Base-by-base conservation (phyloP, 2,888 invertebrate species). In the Dichetophora obliterata region DNA sequence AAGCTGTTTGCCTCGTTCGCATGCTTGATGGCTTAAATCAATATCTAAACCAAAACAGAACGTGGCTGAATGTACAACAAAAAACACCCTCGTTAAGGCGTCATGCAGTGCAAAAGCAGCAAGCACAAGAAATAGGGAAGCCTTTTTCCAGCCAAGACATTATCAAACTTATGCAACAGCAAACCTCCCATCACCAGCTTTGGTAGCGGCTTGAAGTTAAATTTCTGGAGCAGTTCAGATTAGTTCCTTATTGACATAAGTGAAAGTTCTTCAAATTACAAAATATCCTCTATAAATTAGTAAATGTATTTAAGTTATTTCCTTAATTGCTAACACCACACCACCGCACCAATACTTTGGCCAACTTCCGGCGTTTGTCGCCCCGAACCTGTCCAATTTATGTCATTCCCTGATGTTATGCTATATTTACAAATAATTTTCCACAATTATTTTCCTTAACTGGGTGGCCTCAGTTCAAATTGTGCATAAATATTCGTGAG, bases 401-500 rank as follows among this genome's bases (percentile, higher is more conserved):
- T 70, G 52, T 19, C 70, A 27, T 9, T 52, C 52, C 4, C 54
- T 70, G 16, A 27, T 70, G n/a, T 52, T 31, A n/a, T 34, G 54
- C 31, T 54, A 54, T 52, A 54, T 70, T 52, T 52, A 54, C 34
- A 24, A 31, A 31, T 70, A 31, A 70, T 54, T 54, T 70, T 70
- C 54, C 19, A 52, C 50, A 52, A 69, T 52, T 34, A 70, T 70
- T 70, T 70, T 48, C 24, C 68, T 24, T 22, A 69, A 66, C 9
- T 69, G n/a, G n/a, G 34, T 54, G 31, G n/a, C 27, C 69, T 24
- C 48, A 69, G 50, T 69, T 69, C 69, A 52, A 69, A 50, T 69
- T 50, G 69, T 19, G 19, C 34, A 69, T 31, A 69, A 52, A 52
- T 69, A 27, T 31, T 2, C 22, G 14, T 16, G 61, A 4, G 37